Base-by-base conservation (phyloP, 2,888 invertebrate species). In the Cerceris rybyensis region DNA sequence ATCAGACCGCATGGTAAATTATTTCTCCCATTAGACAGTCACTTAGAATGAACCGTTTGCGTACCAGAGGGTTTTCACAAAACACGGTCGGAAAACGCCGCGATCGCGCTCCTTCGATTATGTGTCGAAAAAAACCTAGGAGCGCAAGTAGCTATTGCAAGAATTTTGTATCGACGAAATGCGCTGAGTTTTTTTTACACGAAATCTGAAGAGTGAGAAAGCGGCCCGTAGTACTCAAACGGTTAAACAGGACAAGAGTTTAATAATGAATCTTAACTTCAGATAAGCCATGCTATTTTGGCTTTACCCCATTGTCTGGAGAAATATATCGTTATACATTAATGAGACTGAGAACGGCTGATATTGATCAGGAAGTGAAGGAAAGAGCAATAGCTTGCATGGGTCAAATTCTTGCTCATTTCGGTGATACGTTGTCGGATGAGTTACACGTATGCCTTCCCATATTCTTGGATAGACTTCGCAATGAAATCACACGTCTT, bases 351-450 rank as follows among this genome's bases (percentile, higher is more conserved):
- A 96, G 96, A 88, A 98, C 99, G 46, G 97, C 98, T 0, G 99
- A 99, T 91, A 98, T 99, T 90, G 99, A 99, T 93, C 99, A 99
- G 92, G 99, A 99, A 93, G 99, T 99, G 0, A 99, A 99, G 93
- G 99, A 99, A 91, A 95, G 98, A 39, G 98, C 99, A 9, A 99
- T 99, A 81, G 97, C 98, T 0, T 98, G 99, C 88, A 98, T 98
- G 96, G 98, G 98, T 13, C 98, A 98, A 92, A 96, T 99, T 64
- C 95, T 99, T 63, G 96, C 97, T 77, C 97, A 98, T 92, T 95
- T 99, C 85, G 98, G 98, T 0, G 98, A 98, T 92, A 95, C 95
- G 85, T 93, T 98, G 65, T 94, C 96, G 92, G 94, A 94, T 66
- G 98, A 98, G 92, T 93, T 99, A 70, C 95, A 95, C 0, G 95